These are phyloP conservation scores for Atrina japonica DNA, from an alignment of 2,888 invertebrate species.

Conservation along the genomic window DNA sequence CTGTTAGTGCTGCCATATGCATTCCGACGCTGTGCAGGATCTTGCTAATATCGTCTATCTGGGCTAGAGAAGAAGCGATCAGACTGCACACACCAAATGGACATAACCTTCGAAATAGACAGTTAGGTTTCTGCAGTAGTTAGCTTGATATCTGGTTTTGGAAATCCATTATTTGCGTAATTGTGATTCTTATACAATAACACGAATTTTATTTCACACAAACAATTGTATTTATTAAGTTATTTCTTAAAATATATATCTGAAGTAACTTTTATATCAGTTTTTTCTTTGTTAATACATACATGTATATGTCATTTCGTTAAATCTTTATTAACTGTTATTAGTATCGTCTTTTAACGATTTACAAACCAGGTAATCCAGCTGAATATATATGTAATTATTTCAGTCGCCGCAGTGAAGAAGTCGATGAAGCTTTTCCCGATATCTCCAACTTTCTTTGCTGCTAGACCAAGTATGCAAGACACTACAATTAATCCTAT, in stretches of 20 bases:
- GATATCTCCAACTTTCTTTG: constrained; percentile 46
- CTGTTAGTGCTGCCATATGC: constrained; percentile 55
- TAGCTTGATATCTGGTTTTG: no score
- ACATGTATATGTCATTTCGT: no score
- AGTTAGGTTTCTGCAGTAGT: no score
- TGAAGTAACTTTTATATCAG: no score
- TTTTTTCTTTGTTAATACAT: no score
- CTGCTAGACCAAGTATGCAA: constrained; percentile 60
- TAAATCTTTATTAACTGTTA: no score
- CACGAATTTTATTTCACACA: no score
- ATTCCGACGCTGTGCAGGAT: constrained; percentile 63
- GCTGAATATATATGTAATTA: constrained; percentile 55
- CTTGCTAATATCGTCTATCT: constrained; percentile 47
- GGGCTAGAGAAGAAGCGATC: constrained; percentile 58
- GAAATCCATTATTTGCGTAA: no score
- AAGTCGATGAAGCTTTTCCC: constrained; percentile 57
- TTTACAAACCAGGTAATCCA: constrained; percentile 65
- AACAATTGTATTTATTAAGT: no score
- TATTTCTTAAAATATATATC: no score
- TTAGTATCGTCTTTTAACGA: no score
- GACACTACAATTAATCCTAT: constrained; percentile 61
- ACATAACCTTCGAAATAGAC: constrained; percentile 56
- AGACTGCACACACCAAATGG: constrained; percentile 70
- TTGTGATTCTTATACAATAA: no score
- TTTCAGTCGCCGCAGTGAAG: constrained; percentile 55